These are phyloP conservation scores for Acrocephalus arundinaceus DNA, from an alignment of 2,113 vertebrate genomes.

Conservation along the genomic window DNA sequence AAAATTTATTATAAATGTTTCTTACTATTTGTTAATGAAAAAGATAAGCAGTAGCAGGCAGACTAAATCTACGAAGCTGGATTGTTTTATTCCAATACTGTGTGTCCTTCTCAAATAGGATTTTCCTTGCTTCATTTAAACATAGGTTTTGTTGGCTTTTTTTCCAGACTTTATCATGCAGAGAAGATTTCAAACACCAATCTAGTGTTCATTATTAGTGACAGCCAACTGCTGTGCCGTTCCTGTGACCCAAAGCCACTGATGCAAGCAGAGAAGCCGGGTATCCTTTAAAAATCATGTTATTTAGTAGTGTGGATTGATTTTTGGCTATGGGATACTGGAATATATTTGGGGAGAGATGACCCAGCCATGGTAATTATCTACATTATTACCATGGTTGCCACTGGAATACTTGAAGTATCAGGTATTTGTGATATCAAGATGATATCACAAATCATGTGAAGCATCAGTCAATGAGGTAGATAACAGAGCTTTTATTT, in stretches of 20 bases:
- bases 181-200: constrained; percentile 97
- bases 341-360: not conserved
- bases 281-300: constrained; percentile 84
- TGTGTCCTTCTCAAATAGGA: not conserved
- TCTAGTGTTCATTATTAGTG: constrained; percentile 94
- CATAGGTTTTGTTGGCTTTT: not conserved
- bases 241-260: constrained; percentile 90
- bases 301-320: constrained; percentile 29
- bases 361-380: not conserved
- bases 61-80: not conserved
- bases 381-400: not conserved
- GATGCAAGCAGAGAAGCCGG: constrained; percentile 94
- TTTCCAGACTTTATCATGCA: constrained; percentile 82
- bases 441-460: not conserved
- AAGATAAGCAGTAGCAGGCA: not conserved
- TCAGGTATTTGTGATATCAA: not conserved
- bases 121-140: constrained; percentile 4
- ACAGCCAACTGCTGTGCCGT: constrained; percentile 89
- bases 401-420: not conserved
- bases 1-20: not conserved
- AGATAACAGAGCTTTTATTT: not conserved
- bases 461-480: not conserved
- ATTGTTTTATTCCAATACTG: not conserved
- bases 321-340: not conserved
- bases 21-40: not conserved